phyloP scores from a whole-genome alignment of 2,888 invertebrate species.

The Eueremaeus valkanovi region DNA sequence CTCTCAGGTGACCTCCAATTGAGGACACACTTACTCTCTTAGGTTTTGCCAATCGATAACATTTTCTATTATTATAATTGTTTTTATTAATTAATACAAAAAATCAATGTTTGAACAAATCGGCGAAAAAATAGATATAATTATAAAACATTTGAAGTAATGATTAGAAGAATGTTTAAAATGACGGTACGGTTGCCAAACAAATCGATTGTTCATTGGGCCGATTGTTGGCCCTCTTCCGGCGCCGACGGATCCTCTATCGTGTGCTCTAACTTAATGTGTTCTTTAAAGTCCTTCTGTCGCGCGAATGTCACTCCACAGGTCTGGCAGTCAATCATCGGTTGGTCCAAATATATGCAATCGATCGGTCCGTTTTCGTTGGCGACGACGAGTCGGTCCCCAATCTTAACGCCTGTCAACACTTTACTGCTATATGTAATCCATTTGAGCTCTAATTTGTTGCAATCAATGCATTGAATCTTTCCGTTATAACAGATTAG shows the following conservation, averaged over 20 bases:
- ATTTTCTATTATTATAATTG: no score
- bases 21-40: no score
- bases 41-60: no score
- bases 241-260: background rate
- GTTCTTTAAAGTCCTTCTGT: background rate
- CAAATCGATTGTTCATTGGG: no score
- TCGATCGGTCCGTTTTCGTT: background rate
- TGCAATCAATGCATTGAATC: background rate
- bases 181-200: no score
- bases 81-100: no score
- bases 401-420: background rate
- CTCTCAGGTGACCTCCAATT: slow-evolving; percentile 79
- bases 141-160: no score
- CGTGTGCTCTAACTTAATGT: background rate
- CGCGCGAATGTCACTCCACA: background rate
- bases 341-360: background rate
- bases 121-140: no score
- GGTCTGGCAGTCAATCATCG: background rate
- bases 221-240: no score
- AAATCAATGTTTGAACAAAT: no score
- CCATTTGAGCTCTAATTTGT: background rate
- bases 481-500: background rate
- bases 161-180: no score
- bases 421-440: background rate
- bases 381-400: background rate